Conservation (phyloP, 2,888 invertebrate genomes). For the Amiota mariae region DNA sequence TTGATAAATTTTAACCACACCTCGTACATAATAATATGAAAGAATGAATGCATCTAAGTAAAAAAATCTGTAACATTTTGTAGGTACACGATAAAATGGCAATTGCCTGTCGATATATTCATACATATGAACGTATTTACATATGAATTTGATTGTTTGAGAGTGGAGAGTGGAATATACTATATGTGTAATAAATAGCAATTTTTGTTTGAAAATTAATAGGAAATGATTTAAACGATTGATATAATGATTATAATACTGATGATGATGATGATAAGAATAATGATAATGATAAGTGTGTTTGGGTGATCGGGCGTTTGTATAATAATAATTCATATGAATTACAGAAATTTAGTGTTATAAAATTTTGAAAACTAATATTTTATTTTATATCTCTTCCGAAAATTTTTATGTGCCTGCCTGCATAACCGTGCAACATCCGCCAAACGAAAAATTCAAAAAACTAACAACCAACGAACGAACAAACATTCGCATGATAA, state of each 20-base stretch:
- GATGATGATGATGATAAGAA: not conserved
- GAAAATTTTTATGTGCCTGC: constrained; percentile 47
- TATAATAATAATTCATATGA: constrained; percentile 51
- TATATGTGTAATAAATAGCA: constrained; percentile 22
- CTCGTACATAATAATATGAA: too few relatives aligned
- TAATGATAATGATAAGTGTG: not conserved
- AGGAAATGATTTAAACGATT: not conserved
- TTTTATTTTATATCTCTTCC: constrained; percentile 15
- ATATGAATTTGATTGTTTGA: not conserved
- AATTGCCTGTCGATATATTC: not conserved
- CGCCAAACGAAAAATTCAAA: constrained; percentile 38
- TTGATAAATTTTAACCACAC: too few relatives aligned
- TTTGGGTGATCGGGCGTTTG: constrained; percentile 48
- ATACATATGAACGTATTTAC: not conserved
- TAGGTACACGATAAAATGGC: too few relatives aligned
- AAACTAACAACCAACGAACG: constrained; percentile 18
- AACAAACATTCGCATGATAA: too few relatives aligned
- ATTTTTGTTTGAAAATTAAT: not conserved
- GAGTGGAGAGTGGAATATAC: too few relatives aligned
- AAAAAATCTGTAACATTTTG: too few relatives aligned
- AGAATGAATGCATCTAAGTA: too few relatives aligned
- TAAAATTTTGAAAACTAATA: constrained; percentile 31
- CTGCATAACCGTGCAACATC: constrained; percentile 59
- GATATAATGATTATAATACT: not conserved
- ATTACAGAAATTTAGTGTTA: not conserved